These are phyloP conservation scores for Molothrus aeneus DNA, from an alignment of 2,797 vertebrate species.

Conservation along the genomic window DNA sequence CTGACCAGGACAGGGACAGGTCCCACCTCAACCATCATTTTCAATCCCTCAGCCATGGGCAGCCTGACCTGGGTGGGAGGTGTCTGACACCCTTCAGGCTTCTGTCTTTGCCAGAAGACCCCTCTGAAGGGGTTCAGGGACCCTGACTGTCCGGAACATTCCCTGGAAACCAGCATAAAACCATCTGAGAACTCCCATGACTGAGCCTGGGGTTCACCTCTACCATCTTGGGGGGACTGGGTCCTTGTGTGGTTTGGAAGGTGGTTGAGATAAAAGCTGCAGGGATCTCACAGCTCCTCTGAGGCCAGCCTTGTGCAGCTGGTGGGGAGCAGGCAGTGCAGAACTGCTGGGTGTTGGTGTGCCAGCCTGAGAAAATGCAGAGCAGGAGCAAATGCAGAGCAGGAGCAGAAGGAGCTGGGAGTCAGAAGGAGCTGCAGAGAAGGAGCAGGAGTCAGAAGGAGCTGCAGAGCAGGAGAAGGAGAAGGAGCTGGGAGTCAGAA, in stretches of 20 bases:
- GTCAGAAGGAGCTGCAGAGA: neutral
- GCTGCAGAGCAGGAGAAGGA: neutral
- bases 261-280: neutral
- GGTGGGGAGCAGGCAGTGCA: neutral
- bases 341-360: fast-evolving
- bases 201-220: neutral
- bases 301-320: neutral
- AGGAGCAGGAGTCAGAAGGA: neutral
- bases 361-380: neutral
- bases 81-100: neutral
- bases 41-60: neutral
- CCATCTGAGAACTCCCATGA: neutral
- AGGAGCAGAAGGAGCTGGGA: neutral
- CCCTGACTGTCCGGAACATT: neutral
- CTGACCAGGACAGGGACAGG: neutral
- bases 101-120: neutral
- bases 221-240: neutral
- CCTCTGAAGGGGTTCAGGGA: neutral
- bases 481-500: neutral
- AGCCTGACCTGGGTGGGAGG: neutral
- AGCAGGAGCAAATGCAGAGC: neutral
- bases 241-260: neutral
- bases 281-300: neutral
- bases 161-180: neutral
- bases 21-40: neutral